Evolutionary conservation across 2,888 invertebrate genomes (phyloP), one percentile per base, ranked within the genome.

Genomic region (Villa cingulata): DNA sequence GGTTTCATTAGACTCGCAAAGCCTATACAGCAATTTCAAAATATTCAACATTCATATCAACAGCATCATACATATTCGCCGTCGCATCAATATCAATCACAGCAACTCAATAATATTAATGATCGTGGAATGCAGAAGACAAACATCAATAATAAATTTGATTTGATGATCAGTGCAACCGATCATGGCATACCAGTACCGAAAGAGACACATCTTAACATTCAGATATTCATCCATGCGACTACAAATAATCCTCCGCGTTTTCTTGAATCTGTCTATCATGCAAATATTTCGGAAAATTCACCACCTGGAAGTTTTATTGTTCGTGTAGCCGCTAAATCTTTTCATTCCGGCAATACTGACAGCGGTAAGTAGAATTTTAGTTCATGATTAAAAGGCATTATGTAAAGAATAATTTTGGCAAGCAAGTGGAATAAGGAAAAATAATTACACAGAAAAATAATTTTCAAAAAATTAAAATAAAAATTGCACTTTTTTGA

Each of bases 181-280:
- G 95, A 96, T 71, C 86, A 87, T 59, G 94, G 92, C 1, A 68
- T 70, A 29, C 86, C 88, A 1, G 75, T 78, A 36, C 78, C 83
- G 2, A 80, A 78, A 54, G 78, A 80, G 52, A 76, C 81, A 36
- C 74, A 78, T 49, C 74, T 83, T 60, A 79, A 77, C 41, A 65
- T 88, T 46, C 77, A 75, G 52, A 71, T 84, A 41, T 68, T 77
- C 19, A 72, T 86, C 14, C 78, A 80, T 60, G 82, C 83, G 44
- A 81, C 81, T 7, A 80, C 81, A 43, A 87, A 86, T 61, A 80
- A 85, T 59, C 84, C 89, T 15, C 92, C 92, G 4, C 77, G 83
- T 56, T 88, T 94, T 63, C 72, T 82, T 41, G 80, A 85, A 54
- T 70, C 81, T 0, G 75, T 79, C 41, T 92, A 90, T 59, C 74